Base-by-base conservation (phyloP, 2,888 invertebrate genomes). In the Cheilosia scutellata region DNA sequence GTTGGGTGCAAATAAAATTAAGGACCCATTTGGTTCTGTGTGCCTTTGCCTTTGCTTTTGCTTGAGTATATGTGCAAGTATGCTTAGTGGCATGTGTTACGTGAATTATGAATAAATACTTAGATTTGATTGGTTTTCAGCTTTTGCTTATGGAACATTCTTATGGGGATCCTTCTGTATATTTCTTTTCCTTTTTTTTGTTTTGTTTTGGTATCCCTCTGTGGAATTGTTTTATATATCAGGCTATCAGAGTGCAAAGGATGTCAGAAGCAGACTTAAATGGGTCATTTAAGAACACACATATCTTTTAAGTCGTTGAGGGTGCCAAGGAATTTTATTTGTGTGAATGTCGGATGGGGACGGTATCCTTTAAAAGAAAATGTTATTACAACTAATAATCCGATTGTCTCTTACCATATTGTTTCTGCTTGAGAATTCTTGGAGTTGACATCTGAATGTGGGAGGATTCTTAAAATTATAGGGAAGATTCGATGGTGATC, bases 21-120 rank as follows among this genome's bases (percentile, higher is more conserved):
- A 80, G 76, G 75, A 80, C 53, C 49, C 55, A 66, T 82, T 79
- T 68, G 31, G 65, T 16, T 57, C 29, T 11, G 65, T 57, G 68
- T 33, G 51, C 25, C n/a, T 37, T 37, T 11, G 11, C 29, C 29
- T 29, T 29, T 29, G 29, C 37, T 11, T 37, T 37, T 37, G 37
- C 9, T 37, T 37, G 11, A 11, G 11, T 37, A 2, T 55, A 31
- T 49, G 47, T 40, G 58, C 13, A 44, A 9, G 16, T 70, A 68
- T 68, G 55, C 63, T 74, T 63, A 74, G 75, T 84, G 70, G 60
- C 80, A 58, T 80, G 71, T 82, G 76, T 57, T 76, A 70, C 49
- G 51, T 82, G 66, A 82, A 72, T 83, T 83, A 83, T 79, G 74
- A 83, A 83, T 74, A 62, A 62, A 86, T 72, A 63, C 76, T 78